Evolutionary conservation across 92 coral and sea anemone genomes (phyloP), one percentile per base, ranked within the genome.

Genomic region (Scolanthus callimorphus): DNA sequence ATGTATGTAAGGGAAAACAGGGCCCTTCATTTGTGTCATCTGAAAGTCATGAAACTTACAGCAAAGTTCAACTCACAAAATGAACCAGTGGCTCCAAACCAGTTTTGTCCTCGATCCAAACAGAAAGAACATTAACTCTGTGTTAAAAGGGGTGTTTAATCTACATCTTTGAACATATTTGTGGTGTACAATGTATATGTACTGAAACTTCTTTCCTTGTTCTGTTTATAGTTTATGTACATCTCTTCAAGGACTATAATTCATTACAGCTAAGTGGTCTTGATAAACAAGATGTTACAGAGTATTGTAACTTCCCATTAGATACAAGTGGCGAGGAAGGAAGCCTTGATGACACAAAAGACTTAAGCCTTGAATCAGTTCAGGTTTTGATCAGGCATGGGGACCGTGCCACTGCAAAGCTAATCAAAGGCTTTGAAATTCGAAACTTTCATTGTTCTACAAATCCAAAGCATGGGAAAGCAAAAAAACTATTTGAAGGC

Each of bases 341-440:
- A 27, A 47, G 55, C 3, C 39, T 74, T 26, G 70, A 55, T 51
- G 30, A 23, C 55, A 63, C 73, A 17, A 66, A 19, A 9, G 31
- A 48, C 30, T 31, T 59, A 24, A 64, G 51, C 12, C 69, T 92
- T 25, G 69, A 84, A 61, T 75, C 79, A 82, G 88, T 78, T 1
- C 96, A 92, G 50, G 67, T 84, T 15, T 20, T 88, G 2, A 60
- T 84, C 38, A 78, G 98, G 1, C 98, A 92, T 89, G 98, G 98
- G 4, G 98, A 92, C 54, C 78, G 98, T 30, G 41, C 98, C 37
- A 90, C 90, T 0, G 51, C 72, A 2, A 24, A 29, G 1, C 17
- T 54, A 37, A 39, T 88, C 49, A 67, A 71, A 12, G 73, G 67
- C 49, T 52, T 82, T 39, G 85, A 83, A 24, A 64, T 31, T 41